Percentiles rank a stretch among this genome's conserved stretches.
phyloP scores from a whole-genome alignment of 2,113 vertebrate species.

The Acrocephalus arundinaceus region DNA sequence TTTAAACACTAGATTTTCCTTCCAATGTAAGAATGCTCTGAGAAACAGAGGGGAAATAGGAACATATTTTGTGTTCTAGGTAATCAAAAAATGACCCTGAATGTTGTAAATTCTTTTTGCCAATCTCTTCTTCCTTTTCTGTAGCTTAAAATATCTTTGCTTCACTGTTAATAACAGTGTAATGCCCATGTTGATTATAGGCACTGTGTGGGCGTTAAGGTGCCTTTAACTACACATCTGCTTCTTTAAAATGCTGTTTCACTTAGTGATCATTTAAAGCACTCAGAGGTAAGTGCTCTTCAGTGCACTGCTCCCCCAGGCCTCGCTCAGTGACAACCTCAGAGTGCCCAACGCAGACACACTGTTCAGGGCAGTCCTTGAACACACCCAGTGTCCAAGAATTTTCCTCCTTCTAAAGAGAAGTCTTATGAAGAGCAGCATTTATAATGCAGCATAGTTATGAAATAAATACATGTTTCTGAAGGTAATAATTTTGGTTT shows the following conservation, averaged over 20 bases:
- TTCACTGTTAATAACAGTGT: neutral
- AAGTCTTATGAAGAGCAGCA: neutral
- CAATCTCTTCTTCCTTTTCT: neutral
- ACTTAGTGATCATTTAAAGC: neutral
- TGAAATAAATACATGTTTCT: neutral
- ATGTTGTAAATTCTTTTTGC: neutral
- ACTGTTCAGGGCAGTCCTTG: neutral
- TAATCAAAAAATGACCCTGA: neutral
- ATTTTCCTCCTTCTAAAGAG: neutral
- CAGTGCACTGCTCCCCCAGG: neutral
- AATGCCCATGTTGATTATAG: neutral
- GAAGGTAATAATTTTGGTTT: neutral
- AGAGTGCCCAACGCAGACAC: neutral
- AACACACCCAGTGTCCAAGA: neutral
- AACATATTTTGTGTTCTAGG: neutral
- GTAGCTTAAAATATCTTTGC: neutral
- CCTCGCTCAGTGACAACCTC: neutral
- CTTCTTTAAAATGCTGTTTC: neutral
- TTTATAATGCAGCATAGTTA: neutral
- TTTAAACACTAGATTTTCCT: neutral
- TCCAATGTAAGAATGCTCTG: neutral
- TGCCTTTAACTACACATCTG: neutral
- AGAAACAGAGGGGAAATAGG: neutral
- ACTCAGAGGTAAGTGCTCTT: neutral
- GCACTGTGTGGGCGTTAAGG: neutral